Conservation (phyloP, 2,113 vertebrate genomes). For the Erythrocercus mccallii region DNA sequence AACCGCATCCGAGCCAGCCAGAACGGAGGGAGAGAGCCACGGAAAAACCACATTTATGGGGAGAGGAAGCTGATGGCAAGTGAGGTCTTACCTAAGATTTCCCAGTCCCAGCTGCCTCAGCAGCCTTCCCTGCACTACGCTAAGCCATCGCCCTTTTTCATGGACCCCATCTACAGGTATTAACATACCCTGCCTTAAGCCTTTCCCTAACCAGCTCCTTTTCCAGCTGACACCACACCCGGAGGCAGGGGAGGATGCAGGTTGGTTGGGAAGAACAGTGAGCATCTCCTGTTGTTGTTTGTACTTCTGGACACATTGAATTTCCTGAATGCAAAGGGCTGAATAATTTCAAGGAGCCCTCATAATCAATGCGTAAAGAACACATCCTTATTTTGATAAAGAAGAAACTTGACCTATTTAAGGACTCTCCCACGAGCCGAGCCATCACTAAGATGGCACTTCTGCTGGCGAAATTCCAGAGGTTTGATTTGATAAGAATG, state of each 20-base stretch:
- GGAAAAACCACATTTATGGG: slow-evolving; percentile 89
- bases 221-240: not conserved
- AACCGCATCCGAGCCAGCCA: slow-evolving; percentile 87
- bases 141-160: slow-evolving; percentile 98
- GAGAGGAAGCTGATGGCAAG: slow-evolving; percentile 77
- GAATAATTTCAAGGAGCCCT: not conserved
- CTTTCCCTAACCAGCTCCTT: not conserved
- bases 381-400: slow-evolving; percentile 50
- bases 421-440: slow-evolving; percentile 59
- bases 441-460: slow-evolving; percentile 52
- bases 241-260: not conserved
- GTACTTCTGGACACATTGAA: not conserved
- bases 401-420: slow-evolving; percentile 45
- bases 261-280: not conserved
- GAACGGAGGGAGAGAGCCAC: slow-evolving; percentile 82
- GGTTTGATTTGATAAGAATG: slow-evolving; percentile 63
- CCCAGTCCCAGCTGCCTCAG: slow-evolving; percentile 84
- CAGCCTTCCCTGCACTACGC: slow-evolving; percentile 93
- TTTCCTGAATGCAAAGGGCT: not conserved
- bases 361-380: not conserved
- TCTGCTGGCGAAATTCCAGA: slow-evolving; percentile 55
- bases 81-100: slow-evolving; percentile 81
- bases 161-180: slow-evolving; percentile 99
- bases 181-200: slow-evolving; percentile 78
- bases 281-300: not conserved